phyloP scores from a whole-genome alignment of 2,113 vertebrate species.

The Willisornis vidua region DNA sequence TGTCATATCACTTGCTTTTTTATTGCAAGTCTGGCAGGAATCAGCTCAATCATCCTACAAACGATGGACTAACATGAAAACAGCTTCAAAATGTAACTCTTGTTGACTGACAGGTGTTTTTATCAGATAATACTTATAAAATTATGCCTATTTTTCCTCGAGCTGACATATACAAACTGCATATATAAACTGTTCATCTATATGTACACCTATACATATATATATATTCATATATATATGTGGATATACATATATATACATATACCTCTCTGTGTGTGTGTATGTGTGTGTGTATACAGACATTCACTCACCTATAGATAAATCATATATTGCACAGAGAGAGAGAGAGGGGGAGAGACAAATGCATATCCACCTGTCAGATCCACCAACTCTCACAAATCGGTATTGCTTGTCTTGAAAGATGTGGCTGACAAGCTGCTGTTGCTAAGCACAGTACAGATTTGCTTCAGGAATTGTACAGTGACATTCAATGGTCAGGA shows the following conservation, averaged over 20 bases:
- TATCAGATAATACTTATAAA: neutral
- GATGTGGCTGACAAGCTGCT: neutral
- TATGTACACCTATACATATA: neutral
- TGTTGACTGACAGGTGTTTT: neutral
- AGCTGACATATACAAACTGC: neutral
- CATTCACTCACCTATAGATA: neutral
- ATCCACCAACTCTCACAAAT: neutral
- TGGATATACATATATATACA: neutral
- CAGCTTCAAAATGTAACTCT: neutral
- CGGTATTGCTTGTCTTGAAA: neutral
- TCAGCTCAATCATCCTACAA: neutral
- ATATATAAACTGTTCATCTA: neutral
- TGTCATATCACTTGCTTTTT: neutral
- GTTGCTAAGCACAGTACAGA: accelerated
- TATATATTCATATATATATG: neutral
- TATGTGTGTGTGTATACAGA: neutral
- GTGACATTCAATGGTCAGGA: neutral
- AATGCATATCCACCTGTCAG: neutral
- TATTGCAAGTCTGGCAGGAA: neutral
- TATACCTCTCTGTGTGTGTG: accelerated
- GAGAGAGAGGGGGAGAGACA: neutral
- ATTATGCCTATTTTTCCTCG: neutral
- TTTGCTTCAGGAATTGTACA: accelerated
- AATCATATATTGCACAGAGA: neutral
- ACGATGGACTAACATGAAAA: neutral